Evolutionary conservation across 2,888 invertebrate genomes (phyloP).

Genomic region (Eupithecia pulchellata): DNA sequence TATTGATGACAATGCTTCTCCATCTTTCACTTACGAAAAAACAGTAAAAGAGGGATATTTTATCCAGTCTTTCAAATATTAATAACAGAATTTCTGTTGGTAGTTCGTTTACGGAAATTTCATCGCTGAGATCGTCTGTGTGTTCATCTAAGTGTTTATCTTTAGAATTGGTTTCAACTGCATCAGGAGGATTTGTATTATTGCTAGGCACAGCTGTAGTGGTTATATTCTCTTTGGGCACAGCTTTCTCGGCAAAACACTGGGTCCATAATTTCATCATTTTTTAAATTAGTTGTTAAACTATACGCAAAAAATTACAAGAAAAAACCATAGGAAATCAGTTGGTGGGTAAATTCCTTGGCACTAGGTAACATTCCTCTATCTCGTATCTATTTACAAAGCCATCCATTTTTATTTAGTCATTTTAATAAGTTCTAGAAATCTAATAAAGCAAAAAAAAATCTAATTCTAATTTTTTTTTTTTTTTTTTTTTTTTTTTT

Average conservation of each 20-base stretch:
- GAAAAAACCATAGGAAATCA: neutral
- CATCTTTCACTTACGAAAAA: slow-evolving; percentile 22
- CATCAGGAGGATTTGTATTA: neutral
- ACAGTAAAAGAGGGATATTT: slow-evolving; percentile 8
- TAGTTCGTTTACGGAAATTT: slow-evolving; percentile 13
- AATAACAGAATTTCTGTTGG: slow-evolving; percentile 26
- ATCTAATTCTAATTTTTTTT: too few species aligned
- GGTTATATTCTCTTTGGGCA: neutral
- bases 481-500: too few species aligned
- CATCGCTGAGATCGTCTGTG: neutral
- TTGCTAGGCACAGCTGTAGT: neutral
- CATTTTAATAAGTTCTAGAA: too few species aligned
- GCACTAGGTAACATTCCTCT: too few species aligned
- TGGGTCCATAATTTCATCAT: neutral
- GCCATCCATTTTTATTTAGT: too few species aligned
- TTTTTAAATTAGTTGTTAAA: neutral
- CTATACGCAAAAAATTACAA: neutral
- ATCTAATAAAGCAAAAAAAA: too few species aligned
- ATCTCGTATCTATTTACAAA: too few species aligned
- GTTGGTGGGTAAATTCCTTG: too few species aligned
- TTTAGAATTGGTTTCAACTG: neutral
- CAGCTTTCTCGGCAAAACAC: neutral
- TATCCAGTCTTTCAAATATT: slow-evolving; percentile 25
- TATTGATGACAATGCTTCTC: slow-evolving; percentile 8
- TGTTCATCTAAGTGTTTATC: neutral